Evolutionary conservation across 2,113 vertebrate genomes (phyloP).

Genomic region (Dasyurus viverrinus): DNA sequence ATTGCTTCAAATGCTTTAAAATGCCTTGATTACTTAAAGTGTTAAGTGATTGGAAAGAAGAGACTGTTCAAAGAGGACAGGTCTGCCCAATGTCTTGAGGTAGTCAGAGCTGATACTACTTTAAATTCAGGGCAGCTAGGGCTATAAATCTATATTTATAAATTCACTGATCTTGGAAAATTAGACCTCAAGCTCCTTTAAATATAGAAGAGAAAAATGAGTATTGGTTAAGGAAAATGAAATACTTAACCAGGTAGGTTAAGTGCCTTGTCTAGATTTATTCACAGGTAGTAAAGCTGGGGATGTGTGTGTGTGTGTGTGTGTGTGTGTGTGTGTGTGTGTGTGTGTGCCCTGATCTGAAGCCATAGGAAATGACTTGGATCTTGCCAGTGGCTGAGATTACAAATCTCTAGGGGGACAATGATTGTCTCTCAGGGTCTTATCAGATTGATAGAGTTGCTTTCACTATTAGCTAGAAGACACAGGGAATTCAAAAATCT

Average conservation of each 20-base stretch:
- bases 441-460: neutral
- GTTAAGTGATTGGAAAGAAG: neutral
- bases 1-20: neutral
- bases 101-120: neutral
- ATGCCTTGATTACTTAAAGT: neutral
- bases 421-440: neutral
- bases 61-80: neutral
- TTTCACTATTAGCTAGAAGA: neutral
- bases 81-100: neutral
- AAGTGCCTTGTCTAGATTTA: neutral
- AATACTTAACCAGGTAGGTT: neutral
- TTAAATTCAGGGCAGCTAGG: neutral
- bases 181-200: neutral
- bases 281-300: neutral
- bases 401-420: neutral
- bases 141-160: neutral
- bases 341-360: neutral
- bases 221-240: too few relatives aligned
- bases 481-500: neutral
- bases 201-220: neutral
- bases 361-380: neutral
- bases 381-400: neutral
- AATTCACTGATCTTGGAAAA: neutral
- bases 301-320: too few relatives aligned
- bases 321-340: too few relatives aligned